These are phyloP conservation scores for Sarcophaga peregrina DNA, from an alignment of 1,140 invertebrate species.

Conservation along the genomic window DNA sequence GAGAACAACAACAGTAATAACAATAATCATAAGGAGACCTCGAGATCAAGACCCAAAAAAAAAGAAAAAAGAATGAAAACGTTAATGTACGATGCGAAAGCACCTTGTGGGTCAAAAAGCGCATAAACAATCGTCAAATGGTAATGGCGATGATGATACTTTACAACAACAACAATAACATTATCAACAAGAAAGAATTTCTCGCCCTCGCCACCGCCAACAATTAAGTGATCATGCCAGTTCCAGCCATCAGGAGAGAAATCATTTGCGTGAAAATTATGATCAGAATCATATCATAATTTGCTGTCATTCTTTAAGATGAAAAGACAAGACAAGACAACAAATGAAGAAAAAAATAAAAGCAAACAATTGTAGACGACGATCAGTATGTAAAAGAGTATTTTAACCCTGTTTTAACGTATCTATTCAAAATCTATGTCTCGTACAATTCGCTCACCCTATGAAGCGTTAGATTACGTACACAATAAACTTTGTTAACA, in stretches of 20 bases:
- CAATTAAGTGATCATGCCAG: too few species aligned
- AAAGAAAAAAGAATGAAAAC: too few species aligned
- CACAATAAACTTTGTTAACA: too few species aligned
- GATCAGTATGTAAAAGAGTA: neutral
- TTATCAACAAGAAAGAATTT: neutral
- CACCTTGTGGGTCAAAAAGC: constrained; percentile 37
- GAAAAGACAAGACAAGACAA: neutral
- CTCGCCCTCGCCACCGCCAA: too few species aligned
- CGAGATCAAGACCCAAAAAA: constrained; percentile 37
- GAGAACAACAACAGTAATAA: neutral
- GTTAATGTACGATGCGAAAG: neutral
- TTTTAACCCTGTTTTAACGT: too few species aligned
- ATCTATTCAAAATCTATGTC: too few species aligned
- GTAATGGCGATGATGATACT: neutral
- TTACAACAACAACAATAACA: neutral
- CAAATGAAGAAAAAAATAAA: neutral
- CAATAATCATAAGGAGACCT: constrained; percentile 23
- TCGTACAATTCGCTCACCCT: too few species aligned
- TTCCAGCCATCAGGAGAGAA: neutral
- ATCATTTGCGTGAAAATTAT: constrained; percentile 20
- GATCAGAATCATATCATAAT: constrained; percentile 36
- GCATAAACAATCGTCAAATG: constrained; percentile 26
- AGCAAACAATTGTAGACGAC: neutral
- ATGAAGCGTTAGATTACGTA: too few species aligned
- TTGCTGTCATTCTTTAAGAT: constrained; percentile 18